Evolutionary conservation across 2,113 vertebrate genomes (phyloP).

Genomic region (Brachyhypopomus gauderio): DNA sequence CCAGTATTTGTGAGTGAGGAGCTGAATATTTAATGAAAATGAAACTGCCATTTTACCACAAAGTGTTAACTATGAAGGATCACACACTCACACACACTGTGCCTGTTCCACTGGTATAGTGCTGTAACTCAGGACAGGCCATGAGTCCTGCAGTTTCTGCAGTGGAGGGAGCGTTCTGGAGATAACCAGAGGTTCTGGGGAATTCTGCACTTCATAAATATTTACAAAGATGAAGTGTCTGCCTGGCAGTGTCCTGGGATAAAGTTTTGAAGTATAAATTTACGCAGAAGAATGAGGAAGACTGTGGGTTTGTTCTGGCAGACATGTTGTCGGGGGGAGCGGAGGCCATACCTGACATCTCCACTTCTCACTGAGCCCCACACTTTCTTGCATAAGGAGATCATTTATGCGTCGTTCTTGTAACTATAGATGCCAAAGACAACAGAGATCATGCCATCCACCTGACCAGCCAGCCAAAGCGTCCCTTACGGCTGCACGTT

Average conservation of each 20-base stretch:
- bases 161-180: background rate
- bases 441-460: background rate
- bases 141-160: too few species aligned
- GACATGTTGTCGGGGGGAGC: slow-evolving; percentile 8
- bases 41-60: background rate
- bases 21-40: background rate
- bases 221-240: slow-evolving; percentile 52
- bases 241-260: slow-evolving; percentile 39
- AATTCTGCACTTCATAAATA: slow-evolving; percentile 55
- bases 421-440: background rate
- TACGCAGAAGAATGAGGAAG: slow-evolving; percentile 34
- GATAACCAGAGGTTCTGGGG: slow-evolving; percentile 48
- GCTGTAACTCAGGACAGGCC: too few species aligned
- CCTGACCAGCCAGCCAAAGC: background rate
- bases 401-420: background rate
- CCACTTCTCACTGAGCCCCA: slow-evolving; percentile 32
- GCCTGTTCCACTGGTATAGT: too few species aligned
- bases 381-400: background rate
- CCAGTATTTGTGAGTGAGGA: slow-evolving; percentile 32
- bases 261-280: background rate
- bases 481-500: background rate
- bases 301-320: slow-evolving; percentile 55
- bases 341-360: background rate
- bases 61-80: too few species aligned
- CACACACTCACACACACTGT: too few species aligned